A percentile compares a stretch with the other conserved stretches of the same genome.
These are phyloP conservation scores for Diarsia rubi DNA, from an alignment of 2,888 invertebrate species.

Conservation along the genomic window DNA sequence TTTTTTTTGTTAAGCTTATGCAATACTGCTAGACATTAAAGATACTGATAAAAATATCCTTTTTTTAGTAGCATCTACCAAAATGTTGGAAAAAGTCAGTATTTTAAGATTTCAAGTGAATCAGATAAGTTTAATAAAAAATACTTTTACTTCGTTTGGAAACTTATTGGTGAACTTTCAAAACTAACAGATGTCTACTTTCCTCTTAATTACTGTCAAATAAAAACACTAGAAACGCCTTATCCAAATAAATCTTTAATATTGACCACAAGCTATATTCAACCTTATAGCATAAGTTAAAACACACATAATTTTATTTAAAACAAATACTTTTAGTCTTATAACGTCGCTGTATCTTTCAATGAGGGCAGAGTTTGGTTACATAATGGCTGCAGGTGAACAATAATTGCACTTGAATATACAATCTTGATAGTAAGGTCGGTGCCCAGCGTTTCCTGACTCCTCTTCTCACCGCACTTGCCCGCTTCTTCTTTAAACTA, in stretches of 20 bases:
- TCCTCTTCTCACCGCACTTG: too few species aligned
- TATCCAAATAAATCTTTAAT: conserved; percentile 54
- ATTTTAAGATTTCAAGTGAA: too few species aligned
- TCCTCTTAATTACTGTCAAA: not conserved
- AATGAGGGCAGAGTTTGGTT: conserved; percentile 20
- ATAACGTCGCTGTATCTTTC: conserved; percentile 52
- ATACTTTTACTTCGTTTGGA: not conserved
- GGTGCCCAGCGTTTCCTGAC: too few species aligned
- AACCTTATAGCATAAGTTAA: conserved; percentile 41
- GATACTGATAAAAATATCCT: too few species aligned
- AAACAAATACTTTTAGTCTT: conserved; percentile 48
- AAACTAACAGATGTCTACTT: not conserved
- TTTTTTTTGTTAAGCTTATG: not conserved
- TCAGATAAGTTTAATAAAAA: too few species aligned
- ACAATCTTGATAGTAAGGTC: not conserved
- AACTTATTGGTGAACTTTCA: not conserved
- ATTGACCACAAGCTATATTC: conserved; percentile 56
- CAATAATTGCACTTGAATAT: not conserved
- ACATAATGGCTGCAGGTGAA: not conserved
- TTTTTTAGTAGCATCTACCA: not conserved
- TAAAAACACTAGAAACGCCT: conserved; percentile 32
- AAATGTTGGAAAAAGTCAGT: too few species aligned
- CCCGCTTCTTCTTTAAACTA: too few species aligned
- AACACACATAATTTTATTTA: conserved; percentile 51
- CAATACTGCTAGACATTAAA: too few species aligned